Conservation (phyloP, 2,888 invertebrate genomes). For the Drosophila kokeensis region DNA sequence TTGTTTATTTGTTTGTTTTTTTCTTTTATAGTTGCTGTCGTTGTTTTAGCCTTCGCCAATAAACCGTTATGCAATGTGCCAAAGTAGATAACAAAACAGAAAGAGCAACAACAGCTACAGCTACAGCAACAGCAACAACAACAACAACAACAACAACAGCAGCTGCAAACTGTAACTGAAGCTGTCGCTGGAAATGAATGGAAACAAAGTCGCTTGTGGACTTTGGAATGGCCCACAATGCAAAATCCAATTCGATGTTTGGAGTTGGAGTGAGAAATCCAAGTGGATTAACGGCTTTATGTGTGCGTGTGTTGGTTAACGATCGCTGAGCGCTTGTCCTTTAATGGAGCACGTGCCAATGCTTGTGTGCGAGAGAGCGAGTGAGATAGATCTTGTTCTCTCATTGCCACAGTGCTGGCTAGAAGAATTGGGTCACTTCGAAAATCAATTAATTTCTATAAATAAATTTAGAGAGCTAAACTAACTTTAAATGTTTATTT, state of each 20-base stretch:
- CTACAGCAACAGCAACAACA: slow-evolving; percentile 19
- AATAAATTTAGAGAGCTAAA: neutral
- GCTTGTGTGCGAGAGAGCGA: neutral
- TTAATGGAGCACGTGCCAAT: slow-evolving; percentile 8
- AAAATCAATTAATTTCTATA: neutral
- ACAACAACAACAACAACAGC: slow-evolving; percentile 33
- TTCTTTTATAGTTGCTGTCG: slow-evolving; percentile 34
- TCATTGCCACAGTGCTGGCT: slow-evolving; percentile 38
- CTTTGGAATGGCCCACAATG: slow-evolving; percentile 58
- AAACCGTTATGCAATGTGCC: slow-evolving; percentile 78
- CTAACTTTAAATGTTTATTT: neutral
- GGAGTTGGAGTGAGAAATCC: slow-evolving; percentile 7
- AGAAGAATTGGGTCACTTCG: neutral
- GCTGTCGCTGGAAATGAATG: slow-evolving; percentile 39
- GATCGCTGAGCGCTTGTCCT: slow-evolving; percentile 11
- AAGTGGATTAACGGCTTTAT: slow-evolving; percentile 22
- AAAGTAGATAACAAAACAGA: slow-evolving; percentile 54
- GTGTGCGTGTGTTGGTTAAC: neutral
- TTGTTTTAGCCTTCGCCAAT: slow-evolving; percentile 71
- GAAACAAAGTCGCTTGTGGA: slow-evolving; percentile 45
- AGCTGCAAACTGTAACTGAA: slow-evolving; percentile 49
- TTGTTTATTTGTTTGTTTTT: slow-evolving; percentile 46
- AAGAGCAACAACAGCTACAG: slow-evolving; percentile 28
- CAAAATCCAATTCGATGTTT: slow-evolving; percentile 11
- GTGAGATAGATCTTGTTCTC: slow-evolving; percentile 17